phyloP scores from a whole-genome alignment of 2,888 invertebrate species.

The Schizaphis graminum region DNA sequence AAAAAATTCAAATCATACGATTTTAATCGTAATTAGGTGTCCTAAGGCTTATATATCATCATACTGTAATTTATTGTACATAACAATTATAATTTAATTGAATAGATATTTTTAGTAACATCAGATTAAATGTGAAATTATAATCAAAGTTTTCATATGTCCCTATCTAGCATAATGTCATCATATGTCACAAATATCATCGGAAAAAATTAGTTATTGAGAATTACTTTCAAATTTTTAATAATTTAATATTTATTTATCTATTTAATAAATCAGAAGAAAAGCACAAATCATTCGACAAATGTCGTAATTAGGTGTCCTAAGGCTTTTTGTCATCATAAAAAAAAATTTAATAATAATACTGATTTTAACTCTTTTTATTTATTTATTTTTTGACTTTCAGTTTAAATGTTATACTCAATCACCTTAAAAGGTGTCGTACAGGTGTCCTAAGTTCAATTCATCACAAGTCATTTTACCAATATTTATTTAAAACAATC shows the following conservation, averaged over 20 bases:
- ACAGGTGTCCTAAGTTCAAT: slow-evolving; percentile 51
- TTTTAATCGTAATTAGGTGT: slow-evolving; percentile 32
- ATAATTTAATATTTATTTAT: not conserved
- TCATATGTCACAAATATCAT: too few species aligned
- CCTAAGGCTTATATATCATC: slow-evolving; percentile 38
- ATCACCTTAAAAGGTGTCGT: not conserved
- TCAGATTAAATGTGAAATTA: too few species aligned
- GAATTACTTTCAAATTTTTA: too few species aligned
- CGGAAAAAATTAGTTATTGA: too few species aligned
- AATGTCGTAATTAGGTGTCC: slow-evolving; percentile 55
- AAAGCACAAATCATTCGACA: slow-evolving; percentile 35
- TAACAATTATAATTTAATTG: too few species aligned
- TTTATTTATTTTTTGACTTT: not conserved
- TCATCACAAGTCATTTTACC: slow-evolving; percentile 21
- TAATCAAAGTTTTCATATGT: too few species aligned
- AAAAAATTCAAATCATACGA: slow-evolving; percentile 40
- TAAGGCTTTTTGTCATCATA: slow-evolving; percentile 48
- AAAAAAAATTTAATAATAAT: too few species aligned
- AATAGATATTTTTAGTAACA: too few species aligned
- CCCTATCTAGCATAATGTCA: too few species aligned
- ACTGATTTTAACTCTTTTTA: too few species aligned
- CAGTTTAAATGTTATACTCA: not conserved
- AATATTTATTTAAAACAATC: not conserved
- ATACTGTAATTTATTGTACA: not conserved
- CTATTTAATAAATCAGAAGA: not conserved